Evolutionary conservation across 2,888 invertebrate species (phyloP).

Genomic region (Lithophane semibrunnea): DNA sequence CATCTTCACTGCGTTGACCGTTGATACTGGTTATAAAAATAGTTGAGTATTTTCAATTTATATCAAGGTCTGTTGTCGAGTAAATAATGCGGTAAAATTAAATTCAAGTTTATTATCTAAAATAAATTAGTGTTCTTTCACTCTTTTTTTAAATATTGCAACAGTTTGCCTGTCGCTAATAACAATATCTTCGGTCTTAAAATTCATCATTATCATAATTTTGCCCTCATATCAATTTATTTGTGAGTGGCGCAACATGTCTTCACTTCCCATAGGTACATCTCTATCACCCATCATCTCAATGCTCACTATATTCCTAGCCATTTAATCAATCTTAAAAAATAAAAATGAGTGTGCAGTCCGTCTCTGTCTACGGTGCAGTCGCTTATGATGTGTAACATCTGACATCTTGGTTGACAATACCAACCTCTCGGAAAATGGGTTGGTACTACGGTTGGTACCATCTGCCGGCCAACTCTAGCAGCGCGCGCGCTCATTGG

Average conservation of each 20-base stretch:
- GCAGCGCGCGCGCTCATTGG: too few species aligned
- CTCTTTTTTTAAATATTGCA: too few species aligned
- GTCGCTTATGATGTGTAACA: too few species aligned
- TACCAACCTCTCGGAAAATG: too few species aligned
- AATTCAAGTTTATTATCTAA: slow-evolving; percentile 34
- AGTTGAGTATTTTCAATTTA: slow-evolving; percentile 69
- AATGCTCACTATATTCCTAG: neutral
- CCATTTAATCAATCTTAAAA: neutral
- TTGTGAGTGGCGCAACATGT: neutral
- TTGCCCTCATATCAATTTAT: neutral
- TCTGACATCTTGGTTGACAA: too few species aligned
- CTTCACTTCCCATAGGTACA: neutral
- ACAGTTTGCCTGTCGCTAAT: too few species aligned
- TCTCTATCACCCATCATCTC: neutral
- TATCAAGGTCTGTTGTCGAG: slow-evolving; percentile 72
- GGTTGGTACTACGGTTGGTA: too few species aligned
- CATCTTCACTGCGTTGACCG: slow-evolving; percentile 69
- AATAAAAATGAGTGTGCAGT: too few species aligned
- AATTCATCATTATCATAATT: neutral
- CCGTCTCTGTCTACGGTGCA: too few species aligned
- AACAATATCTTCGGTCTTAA: neutral
- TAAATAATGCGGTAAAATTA: slow-evolving; percentile 69
- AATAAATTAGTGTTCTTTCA: neutral
- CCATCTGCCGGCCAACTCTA: too few species aligned
- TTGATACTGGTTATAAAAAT: slow-evolving; percentile 75